Percentiles rank a stretch among this genome's conserved stretches.
Evolutionary conservation across 2,888 invertebrate species (phyloP).

Genomic region (Meliscaeva auricollis): DNA sequence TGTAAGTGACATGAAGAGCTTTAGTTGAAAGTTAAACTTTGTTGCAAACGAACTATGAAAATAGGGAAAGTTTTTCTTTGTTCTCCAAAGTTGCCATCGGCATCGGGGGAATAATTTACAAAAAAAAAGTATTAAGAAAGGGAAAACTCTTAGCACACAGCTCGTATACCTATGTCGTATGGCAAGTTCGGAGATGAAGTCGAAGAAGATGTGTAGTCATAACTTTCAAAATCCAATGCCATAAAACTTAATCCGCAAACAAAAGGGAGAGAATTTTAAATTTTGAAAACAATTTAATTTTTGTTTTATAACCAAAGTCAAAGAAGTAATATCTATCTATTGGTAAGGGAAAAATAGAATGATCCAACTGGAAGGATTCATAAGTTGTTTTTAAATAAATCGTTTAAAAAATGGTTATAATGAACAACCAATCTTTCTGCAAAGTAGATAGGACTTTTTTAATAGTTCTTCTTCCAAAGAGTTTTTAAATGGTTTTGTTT

Average conservation of each 20-base stretch:
- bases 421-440: too few species aligned
- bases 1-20: constrained; percentile 70
- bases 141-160: constrained; percentile 4
- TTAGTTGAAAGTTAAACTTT: constrained; percentile 70
- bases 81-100: not conserved
- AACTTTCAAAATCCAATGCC: constrained; percentile 32
- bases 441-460: too few species aligned
- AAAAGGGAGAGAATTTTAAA: not conserved
- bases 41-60: constrained; percentile 54
- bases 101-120: constrained; percentile 15
- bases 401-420: too few species aligned
- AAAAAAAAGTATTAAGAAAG: not conserved
- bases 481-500: too few species aligned
- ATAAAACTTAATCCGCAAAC: constrained; percentile 2
- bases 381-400: too few species aligned
- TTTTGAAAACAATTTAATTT: not conserved
- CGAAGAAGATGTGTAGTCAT: constrained; percentile 25
- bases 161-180: not conserved
- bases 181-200: not conserved
- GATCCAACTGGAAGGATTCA: too few species aligned
- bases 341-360: too few species aligned
- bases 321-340: too few species aligned
- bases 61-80: constrained; percentile 41
- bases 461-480: too few species aligned
- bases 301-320: not conserved